These are phyloP conservation scores for Serinus canaria DNA, from an alignment of 2,113 vertebrate genomes.

Conservation along the genomic window DNA sequence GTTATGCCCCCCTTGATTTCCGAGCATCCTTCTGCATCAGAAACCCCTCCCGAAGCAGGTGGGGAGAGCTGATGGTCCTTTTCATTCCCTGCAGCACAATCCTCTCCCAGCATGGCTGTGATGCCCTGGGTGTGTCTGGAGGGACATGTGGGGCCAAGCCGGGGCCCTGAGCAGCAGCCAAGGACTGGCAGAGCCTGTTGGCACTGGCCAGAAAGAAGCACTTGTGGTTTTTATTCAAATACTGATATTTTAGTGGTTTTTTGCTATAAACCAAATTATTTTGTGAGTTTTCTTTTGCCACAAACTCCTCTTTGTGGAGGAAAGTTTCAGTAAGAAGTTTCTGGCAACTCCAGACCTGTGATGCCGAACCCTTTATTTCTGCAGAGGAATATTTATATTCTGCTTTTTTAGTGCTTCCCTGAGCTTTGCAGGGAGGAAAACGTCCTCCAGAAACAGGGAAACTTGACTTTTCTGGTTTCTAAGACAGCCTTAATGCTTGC, in stretches of 20 bases:
- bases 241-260: rapidly evolving
- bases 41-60: background rate
- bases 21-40: background rate
- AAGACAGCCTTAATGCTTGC: background rate
- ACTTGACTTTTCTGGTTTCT: background rate
- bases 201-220: background rate
- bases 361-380: background rate
- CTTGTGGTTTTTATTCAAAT: background rate
- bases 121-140: background rate
- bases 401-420: background rate
- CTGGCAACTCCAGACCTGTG: background rate
- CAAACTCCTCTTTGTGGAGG: background rate
- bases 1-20: background rate
- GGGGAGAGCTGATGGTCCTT: background rate
- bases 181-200: background rate
- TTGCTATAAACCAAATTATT: background rate
- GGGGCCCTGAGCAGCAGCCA: background rate
- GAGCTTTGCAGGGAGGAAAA: background rate
- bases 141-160: background rate
- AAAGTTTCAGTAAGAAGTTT: background rate
- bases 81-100: rapidly evolving
- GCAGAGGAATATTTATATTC: background rate
- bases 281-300: background rate
- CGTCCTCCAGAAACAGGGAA: background rate
- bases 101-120: background rate